Evolutionary conservation across 53 echinoderm and acorn worm species (phyloP), one percentile per base, ranked within the genome.

Genomic region (Mesocentrotus franciscanus): DNA sequence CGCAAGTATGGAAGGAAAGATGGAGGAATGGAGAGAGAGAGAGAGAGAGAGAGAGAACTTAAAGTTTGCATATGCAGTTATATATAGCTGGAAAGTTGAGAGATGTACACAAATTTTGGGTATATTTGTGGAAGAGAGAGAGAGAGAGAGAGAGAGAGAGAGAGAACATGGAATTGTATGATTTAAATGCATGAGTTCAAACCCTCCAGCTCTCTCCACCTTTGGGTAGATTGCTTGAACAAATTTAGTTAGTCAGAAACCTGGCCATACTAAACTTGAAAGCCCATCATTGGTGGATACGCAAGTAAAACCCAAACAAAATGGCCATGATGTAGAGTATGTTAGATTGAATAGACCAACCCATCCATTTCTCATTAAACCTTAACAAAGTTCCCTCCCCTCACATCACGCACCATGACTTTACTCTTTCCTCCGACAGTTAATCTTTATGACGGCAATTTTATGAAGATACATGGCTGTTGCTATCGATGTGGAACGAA

Each of bases 321-420:
- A 56, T 58, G 87, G 56, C 87, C 87, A 58, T 87, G 87, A 87
- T 87, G 87, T 87, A 87, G 87, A 27, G 87, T n/a, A 57, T 87
- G 87, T 87, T 87, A 57, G 58, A 87, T 87, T 87, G 87, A 58
- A 55, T 87, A n/a, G 57, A 58, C 58, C 58, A 87, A 87, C 57
- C 87, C 87, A 87, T 87, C 87, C 87, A 87, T 87, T 87, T 87
- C 87, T 87, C 87, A 87, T 87, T 87, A 87, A 58, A 87, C 87
- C 87, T 87, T 87, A 87, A 87, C 87, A 57, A 87, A 87, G 87
- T 58, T 58, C 57, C 58, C 58, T 87, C 87, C 87, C 27, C 58
- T 29, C 58, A 58, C n/a, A 87, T 87, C 87, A 87, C 87, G 87
- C 27, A 87, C 57, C 13, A 29, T 87, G 87, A 87, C 87, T 87